phyloP scores from a whole-genome alignment of 2,888 invertebrate species.

The Harpagoxenus sublaevis region DNA sequence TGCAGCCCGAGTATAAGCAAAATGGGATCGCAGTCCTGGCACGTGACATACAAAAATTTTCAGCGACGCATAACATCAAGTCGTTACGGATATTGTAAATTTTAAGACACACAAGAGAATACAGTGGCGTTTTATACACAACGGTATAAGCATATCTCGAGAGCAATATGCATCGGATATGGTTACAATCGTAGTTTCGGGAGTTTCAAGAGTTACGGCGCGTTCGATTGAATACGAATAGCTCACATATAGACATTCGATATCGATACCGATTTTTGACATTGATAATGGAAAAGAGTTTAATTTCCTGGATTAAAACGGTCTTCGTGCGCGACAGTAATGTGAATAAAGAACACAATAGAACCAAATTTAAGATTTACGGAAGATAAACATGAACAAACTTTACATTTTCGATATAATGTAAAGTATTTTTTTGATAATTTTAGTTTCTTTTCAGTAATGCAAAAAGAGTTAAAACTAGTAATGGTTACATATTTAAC shows the following conservation, averaged over 20 bases:
- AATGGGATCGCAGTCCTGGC: conserved; percentile 30
- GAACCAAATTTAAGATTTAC: background rate
- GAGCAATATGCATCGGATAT: conserved; percentile 7
- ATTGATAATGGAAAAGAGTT: background rate
- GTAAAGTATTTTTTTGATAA: background rate
- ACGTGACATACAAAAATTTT: conserved; percentile 48
- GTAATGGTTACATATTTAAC: background rate
- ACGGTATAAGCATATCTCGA: background rate
- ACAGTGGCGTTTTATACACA: background rate
- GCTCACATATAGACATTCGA: background rate
- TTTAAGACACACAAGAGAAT: conserved; percentile 38
- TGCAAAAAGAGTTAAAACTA: background rate
- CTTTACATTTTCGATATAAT: background rate
- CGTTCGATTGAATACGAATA: conserved; percentile 27
- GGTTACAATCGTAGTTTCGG: conserved; percentile 10
- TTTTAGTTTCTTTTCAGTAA: background rate
- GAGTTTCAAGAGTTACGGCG: conserved; percentile 1
- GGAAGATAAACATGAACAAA: background rate
- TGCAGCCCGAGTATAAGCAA: conserved; percentile 35
- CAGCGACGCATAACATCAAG: conserved; percentile 7
- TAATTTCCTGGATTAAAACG: background rate
- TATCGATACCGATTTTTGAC: conserved; percentile 30
- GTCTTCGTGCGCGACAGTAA: background rate
- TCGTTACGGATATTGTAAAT: conserved; percentile 33
- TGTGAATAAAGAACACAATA: conserved; percentile 9